phyloP scores from a whole-genome alignment of 2,888 invertebrate genomes.

The Eupithecia exiguata region DNA sequence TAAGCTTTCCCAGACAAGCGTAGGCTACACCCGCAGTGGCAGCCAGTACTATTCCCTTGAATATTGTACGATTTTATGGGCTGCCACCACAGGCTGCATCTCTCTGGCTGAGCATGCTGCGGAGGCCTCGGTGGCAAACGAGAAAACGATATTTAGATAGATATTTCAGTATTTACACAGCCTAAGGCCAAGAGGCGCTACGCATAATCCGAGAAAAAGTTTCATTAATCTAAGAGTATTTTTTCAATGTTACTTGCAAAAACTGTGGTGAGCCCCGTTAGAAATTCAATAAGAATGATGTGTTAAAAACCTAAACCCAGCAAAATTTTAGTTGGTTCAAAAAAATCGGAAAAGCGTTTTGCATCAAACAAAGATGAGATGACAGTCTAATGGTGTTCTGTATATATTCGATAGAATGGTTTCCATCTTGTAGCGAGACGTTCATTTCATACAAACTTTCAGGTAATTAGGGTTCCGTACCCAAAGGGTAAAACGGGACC shows the following conservation, averaged over 20 bases:
- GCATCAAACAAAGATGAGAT: neutral
- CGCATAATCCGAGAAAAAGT: too few species aligned
- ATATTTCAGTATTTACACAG: neutral
- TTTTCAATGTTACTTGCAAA: neutral
- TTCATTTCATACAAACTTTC: too few species aligned
- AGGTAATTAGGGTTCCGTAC: too few species aligned
- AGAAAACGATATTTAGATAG: neutral
- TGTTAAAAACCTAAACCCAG: neutral
- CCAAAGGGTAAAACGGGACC: too few species aligned
- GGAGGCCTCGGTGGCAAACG: neutral
- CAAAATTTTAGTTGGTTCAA: neutral
- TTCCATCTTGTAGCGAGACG: too few species aligned
- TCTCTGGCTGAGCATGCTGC: neutral
- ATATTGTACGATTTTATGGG: neutral
- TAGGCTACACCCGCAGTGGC: neutral
- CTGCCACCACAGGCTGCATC: neutral
- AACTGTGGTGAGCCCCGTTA: neutral
- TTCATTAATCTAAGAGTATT: neutral
- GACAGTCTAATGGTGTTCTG: neutral
- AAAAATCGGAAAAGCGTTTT: neutral
- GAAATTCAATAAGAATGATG: neutral
- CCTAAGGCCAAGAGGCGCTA: too few species aligned
- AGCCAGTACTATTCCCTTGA: neutral
- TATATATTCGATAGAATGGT: too few species aligned
- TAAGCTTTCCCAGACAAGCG: neutral